Evolutionary conservation across 2,797 vertebrate species (phyloP), one percentile per base, ranked within the genome.

Genomic region (Argyrosomus regius): DNA sequence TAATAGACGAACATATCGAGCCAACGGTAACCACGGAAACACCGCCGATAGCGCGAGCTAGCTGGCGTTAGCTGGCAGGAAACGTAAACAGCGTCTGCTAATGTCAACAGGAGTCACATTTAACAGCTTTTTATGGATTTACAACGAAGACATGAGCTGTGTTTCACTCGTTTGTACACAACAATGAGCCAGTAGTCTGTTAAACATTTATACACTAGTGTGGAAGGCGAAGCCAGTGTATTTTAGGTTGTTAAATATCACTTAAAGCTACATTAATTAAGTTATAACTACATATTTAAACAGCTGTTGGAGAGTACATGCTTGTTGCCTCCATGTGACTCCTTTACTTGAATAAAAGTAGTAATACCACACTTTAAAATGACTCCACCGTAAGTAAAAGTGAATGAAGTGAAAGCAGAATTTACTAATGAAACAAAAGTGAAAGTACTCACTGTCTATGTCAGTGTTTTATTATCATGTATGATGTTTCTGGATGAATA

Each of bases 101-200:
- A 46, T 22, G 20, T 18, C 22, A 17, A 3, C 24, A 78, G 4
- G 16, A 59, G 54, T 39, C 1, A 12, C n/a, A 5, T 11, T 6
- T 17, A 2, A 3, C 1, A 17, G 11, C 50, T 2, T 24, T 67
- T 24, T 12, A 9, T 4, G 8, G 17, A 4, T 17, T 35, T 6
- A 13, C 8, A 41, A 31, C 41, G 6, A 12, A 2, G 9, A 8
- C 10, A 26, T 0, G 14, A 18, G 0, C 4, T 26, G 12, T 17
- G 5, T 17, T 39, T 28, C 0, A 3, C 8, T 0, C n/a, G 12
- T 39, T 39, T 50, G 3, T 26, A 0, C 8, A 12, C 0, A 3
- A 5, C 1, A 0, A 5, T 24, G 20, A 58, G 20, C 14, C 8
- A 2, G 5, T n/a, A 43, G 12, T 8, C 14, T 17, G 11, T 54